phyloP scores from a whole-genome alignment of 2,113 vertebrate genomes.

The Brienomyrus longianalis region DNA sequence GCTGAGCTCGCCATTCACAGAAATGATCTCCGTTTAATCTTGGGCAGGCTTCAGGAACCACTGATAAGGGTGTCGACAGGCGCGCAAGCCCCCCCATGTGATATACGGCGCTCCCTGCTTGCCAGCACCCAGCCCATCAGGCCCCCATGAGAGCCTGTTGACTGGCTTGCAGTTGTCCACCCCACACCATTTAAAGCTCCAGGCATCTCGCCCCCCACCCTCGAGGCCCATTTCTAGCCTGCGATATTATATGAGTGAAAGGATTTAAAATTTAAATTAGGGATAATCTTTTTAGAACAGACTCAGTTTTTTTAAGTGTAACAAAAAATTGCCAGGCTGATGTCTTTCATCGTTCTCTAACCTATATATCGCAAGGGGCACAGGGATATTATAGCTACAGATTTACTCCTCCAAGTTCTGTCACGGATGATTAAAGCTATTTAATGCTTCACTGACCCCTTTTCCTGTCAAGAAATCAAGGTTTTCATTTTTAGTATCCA shows the following conservation, averaged over 20 bases:
- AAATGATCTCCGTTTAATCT: constrained; percentile 21
- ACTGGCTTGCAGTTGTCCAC: neutral
- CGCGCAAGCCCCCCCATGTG: neutral
- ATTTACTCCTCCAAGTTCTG: neutral
- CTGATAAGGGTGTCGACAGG: neutral
- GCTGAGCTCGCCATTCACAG: neutral
- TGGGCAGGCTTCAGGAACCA: constrained; percentile 13
- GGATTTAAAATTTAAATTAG: constrained; percentile 38
- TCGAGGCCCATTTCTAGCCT: neutral
- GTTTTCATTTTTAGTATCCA: neutral
- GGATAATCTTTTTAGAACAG: constrained; percentile 35
- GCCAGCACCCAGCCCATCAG: constrained; percentile 25
- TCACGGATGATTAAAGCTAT: constrained; percentile 13
- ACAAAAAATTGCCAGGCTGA: constrained; percentile 6
- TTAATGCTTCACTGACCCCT: neutral
- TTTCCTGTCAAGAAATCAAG: constrained; percentile 1
- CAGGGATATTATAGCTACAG: constrained; percentile 6
- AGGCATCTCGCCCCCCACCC: neutral
- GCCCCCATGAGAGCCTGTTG: constrained; percentile 11
- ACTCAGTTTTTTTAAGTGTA: constrained; percentile 21
- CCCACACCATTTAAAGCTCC: neutral
- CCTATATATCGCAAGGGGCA: neutral
- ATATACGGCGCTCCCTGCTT: constrained; percentile 5
- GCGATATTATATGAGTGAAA: constrained; percentile 12
- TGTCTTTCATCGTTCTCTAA: constrained; percentile 15